A percentile compares a stretch with the other conserved stretches of the same genome.
These are phyloP conservation scores for Volucella inflata DNA, from an alignment of 2,888 invertebrate genomes.

Conservation along the genomic window DNA sequence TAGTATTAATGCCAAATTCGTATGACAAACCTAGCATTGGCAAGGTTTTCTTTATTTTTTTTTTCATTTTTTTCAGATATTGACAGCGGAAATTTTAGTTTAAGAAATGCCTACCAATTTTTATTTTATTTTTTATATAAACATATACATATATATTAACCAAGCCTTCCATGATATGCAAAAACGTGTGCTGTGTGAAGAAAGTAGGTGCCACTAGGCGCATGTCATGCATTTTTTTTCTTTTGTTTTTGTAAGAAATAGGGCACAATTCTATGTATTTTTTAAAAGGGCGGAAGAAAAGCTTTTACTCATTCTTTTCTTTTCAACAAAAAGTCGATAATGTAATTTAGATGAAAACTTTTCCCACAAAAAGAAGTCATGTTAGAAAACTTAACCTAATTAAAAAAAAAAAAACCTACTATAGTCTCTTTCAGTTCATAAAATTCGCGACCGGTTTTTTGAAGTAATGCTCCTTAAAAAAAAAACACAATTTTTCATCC, in stretches of 20 bases:
- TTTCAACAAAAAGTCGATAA: conserved; percentile 23
- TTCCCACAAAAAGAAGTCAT: neutral
- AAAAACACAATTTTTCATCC: neutral
- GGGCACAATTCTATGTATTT: conserved; percentile 43
- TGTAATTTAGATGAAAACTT: neutral
- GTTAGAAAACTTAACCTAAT: neutral
- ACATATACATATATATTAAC: neutral
- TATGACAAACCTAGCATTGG: conserved; percentile 3
- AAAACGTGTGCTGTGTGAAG: too few species aligned
- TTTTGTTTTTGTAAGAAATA: conserved; percentile 32
- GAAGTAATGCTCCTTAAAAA: neutral
- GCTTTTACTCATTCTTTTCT: conserved; percentile 38
- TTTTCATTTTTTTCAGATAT: conserved; percentile 23
- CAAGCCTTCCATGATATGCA: too few species aligned
- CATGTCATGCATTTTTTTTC: conserved; percentile 49
- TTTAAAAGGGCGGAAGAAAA: conserved; percentile 4
- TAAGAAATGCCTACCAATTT: neutral
- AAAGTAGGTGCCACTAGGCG: neutral
- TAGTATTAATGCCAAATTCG: conserved; percentile 60
- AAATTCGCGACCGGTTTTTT: neutral
- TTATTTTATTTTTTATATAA: neutral
- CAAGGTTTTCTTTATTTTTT: conserved; percentile 45
- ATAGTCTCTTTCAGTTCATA: neutral
- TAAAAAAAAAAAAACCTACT: neutral
- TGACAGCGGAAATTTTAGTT: conserved; percentile 22